A percentile compares a stretch with the other conserved stretches of the same genome.
Conservation (phyloP, 2,797 vertebrate species). For the Typhlichthys eigenmanni region DNA sequence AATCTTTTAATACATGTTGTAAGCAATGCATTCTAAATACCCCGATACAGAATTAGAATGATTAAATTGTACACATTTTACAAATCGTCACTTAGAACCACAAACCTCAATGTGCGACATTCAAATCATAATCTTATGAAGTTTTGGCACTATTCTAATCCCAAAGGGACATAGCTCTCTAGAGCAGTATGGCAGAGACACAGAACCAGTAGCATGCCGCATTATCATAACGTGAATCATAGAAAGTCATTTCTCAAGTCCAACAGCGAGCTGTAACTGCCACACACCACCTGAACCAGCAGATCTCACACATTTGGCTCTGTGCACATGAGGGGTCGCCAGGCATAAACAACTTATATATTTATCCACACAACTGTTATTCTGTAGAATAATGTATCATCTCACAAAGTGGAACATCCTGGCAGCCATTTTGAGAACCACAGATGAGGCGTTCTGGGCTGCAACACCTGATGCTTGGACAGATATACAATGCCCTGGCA, state of each 20-base stretch:
- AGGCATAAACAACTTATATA: too few relatives aligned
- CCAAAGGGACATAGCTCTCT: conserved; percentile 45
- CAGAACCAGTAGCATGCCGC: background rate
- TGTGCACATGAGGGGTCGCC: too few relatives aligned
- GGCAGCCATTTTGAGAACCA: background rate
- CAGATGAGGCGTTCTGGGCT: conserved; percentile 26
- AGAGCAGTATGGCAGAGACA: conserved; percentile 31
- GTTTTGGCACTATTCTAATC: too few relatives aligned
- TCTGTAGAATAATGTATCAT: background rate
- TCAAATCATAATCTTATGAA: too few relatives aligned
- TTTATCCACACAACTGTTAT: background rate
- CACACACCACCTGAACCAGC: too few relatives aligned
- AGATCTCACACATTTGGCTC: too few relatives aligned
- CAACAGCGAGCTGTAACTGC: background rate
- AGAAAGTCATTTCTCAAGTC: conserved; percentile 20
- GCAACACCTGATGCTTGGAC: conserved; percentile 29
- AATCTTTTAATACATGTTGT: too few relatives aligned
- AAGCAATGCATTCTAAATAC: too few relatives aligned
- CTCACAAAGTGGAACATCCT: background rate
- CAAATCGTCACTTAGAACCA: too few relatives aligned
- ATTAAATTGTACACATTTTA: too few relatives aligned
- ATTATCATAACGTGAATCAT: background rate
- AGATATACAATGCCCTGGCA: conserved; percentile 40
- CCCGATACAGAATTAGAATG: too few relatives aligned
- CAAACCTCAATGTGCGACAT: too few relatives aligned